These are phyloP conservation scores for Apocrypta bakeri DNA, from an alignment of 1,140 invertebrate genomes.

Conservation along the genomic window DNA sequence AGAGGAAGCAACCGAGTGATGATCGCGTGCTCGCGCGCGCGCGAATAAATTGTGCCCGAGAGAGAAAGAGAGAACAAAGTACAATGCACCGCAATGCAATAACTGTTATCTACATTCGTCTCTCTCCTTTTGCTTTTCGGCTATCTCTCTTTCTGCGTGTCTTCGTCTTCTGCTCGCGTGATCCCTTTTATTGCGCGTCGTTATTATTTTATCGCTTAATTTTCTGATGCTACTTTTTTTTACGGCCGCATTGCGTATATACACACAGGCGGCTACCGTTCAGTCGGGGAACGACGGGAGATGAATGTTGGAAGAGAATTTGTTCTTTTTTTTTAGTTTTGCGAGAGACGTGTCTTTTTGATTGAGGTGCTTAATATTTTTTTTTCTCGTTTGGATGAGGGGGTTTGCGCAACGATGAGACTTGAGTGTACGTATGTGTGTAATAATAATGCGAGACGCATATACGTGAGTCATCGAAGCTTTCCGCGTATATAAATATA, in stretches of 20 bases:
- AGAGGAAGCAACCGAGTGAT: conserved; percentile 46
- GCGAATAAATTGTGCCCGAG: conserved; percentile 51
- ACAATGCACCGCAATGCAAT: conserved; percentile 50
- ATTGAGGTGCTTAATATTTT: conserved; percentile 15
- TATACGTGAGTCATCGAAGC: conserved; percentile 30
- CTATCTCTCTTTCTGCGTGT: neutral
- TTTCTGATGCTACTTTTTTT: neutral
- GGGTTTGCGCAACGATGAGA: neutral
- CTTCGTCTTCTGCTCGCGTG: neutral
- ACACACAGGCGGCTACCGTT: neutral
- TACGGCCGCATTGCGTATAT: neutral
- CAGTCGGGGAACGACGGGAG: neutral
- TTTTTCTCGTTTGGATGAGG: neutral
- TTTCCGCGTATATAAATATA: conserved; percentile 12
- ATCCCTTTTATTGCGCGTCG: neutral
- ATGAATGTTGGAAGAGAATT: too few relatives aligned
- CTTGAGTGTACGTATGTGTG: neutral
- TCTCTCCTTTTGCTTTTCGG: conserved; percentile 5
- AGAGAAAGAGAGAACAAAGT: conserved; percentile 44
- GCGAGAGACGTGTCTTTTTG: conserved; percentile 14
- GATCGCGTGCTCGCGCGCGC: conserved; percentile 50
- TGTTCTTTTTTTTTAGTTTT: too few relatives aligned
- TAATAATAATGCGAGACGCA: neutral
- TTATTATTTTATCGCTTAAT: conserved; percentile 33
- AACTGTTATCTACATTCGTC: conserved; percentile 46